A percentile compares a stretch with the other conserved stretches of the same genome.
phyloP scores from a whole-genome alignment of 92 coral and sea anemone genomes.

The Phenganax marumi region DNA sequence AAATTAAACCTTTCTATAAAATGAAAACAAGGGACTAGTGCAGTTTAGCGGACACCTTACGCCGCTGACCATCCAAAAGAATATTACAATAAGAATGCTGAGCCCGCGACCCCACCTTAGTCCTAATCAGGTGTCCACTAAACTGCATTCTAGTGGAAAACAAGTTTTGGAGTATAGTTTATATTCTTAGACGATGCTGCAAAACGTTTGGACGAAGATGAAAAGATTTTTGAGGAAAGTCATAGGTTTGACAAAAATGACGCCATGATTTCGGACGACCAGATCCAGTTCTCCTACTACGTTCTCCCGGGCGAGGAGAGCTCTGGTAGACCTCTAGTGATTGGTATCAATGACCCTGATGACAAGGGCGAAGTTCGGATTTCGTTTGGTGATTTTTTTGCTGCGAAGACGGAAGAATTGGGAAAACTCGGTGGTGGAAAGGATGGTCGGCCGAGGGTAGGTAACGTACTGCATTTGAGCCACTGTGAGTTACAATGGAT shows the following conservation, averaged over 20 bases:
- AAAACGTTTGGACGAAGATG: conserved; percentile 75
- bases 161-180: background rate
- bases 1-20: background rate
- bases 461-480: too few relatives aligned
- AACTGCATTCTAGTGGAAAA: too few relatives aligned
- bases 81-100: too few relatives aligned
- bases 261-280: conserved; percentile 43
- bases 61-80: too few relatives aligned
- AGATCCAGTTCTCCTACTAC: conserved; percentile 64
- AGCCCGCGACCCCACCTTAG: too few relatives aligned
- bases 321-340: conserved; percentile 66
- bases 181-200: conserved; percentile 63
- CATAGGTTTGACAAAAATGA: conserved; percentile 76
- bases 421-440: conserved; percentile 65
- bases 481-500: too few relatives aligned
- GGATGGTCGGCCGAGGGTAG: conserved; percentile 83
- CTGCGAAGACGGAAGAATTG: conserved; percentile 78
- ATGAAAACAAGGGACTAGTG: background rate
- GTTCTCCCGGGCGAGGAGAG: conserved; percentile 69
- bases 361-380: conserved; percentile 83
- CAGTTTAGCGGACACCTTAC: too few relatives aligned
- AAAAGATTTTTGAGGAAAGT: conserved; percentile 69
- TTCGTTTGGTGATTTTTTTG: conserved; percentile 81
- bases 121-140: too few relatives aligned
- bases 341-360: conserved; percentile 85